These are phyloP conservation scores for Lasioglossum oenotherae DNA, from an alignment of 2,888 invertebrate genomes.

Conservation along the genomic window DNA sequence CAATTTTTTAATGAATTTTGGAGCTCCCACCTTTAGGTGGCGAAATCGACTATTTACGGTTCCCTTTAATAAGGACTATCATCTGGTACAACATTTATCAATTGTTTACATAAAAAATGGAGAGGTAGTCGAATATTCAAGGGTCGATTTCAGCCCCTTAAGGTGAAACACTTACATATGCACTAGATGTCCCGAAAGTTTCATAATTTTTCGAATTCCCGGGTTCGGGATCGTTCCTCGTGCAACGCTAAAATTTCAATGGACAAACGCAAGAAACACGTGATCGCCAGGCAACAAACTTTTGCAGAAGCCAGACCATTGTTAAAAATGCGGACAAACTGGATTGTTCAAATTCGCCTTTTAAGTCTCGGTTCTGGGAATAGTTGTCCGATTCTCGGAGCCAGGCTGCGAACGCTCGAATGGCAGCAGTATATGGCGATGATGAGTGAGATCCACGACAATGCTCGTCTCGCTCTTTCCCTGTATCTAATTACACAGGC, in stretches of 20 bases:
- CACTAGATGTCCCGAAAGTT: too few species aligned
- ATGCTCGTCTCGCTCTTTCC: neutral
- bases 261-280: neutral
- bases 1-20: too few species aligned
- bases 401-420: neutral
- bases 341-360: constrained; percentile 6
- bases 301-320: neutral
- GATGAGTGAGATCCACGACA: neutral
- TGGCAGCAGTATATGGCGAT: constrained; percentile 12
- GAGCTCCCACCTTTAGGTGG: too few species aligned
- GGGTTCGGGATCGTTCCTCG: neutral
- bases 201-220: neutral
- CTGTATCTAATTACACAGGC: constrained; percentile 2
- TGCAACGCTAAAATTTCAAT: neutral
- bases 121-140: too few species aligned
- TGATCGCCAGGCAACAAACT: neutral
- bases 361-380: neutral
- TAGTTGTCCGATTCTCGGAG: neutral
- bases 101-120: too few species aligned
- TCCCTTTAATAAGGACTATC: too few species aligned
- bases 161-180: neutral
- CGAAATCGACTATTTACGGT: too few species aligned
- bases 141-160: too few species aligned
- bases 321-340: constrained; percentile 10
- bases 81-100: too few species aligned